These are phyloP conservation scores for Triplophysa dalaica DNA, from an alignment of 2,113 vertebrate genomes.

Conservation along the genomic window DNA sequence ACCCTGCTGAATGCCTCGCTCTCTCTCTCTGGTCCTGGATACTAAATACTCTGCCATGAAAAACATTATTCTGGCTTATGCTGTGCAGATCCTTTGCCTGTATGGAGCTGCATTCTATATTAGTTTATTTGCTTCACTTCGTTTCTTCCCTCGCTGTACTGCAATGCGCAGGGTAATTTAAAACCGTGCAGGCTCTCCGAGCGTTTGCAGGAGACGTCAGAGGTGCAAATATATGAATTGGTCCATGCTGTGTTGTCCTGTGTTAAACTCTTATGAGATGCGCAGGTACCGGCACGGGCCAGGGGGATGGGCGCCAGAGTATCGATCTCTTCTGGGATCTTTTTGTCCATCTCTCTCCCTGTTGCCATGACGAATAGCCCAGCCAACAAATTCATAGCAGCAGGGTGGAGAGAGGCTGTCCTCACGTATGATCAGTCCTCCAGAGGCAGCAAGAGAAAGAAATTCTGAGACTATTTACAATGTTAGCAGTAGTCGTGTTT, in stretches of 20 bases:
- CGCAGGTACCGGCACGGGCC: constrained; percentile 12
- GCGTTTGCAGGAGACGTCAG: neutral
- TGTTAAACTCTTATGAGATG: constrained; percentile 33
- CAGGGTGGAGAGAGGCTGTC: constrained; percentile 34
- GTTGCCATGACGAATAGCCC: constrained; percentile 43
- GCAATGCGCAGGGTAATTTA: neutral
- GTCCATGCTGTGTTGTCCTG: constrained; percentile 7
- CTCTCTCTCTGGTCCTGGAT: too few species aligned
- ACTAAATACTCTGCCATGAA: too few species aligned
- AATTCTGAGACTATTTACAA: constrained; percentile 44
- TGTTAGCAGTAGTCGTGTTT: neutral
- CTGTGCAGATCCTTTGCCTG: too few species aligned
- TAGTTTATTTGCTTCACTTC: too few species aligned
- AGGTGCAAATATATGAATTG: neutral
- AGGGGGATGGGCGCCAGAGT: constrained; percentile 21
- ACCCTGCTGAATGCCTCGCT: too few species aligned
- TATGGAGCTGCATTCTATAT: too few species aligned
- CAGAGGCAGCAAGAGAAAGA: constrained; percentile 14
- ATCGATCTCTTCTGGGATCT: constrained; percentile 33
- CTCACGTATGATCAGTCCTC: constrained; percentile 16
- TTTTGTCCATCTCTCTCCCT: constrained; percentile 31
- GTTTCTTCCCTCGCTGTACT: neutral
- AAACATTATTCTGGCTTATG: too few species aligned
- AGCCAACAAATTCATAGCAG: constrained; percentile 43
- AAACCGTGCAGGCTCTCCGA: neutral